A percentile compares a stretch with the other conserved stretches of the same genome.
Conservation (phyloP, 2,888 invertebrate genomes). For the Ferdinandea cuprea region DNA sequence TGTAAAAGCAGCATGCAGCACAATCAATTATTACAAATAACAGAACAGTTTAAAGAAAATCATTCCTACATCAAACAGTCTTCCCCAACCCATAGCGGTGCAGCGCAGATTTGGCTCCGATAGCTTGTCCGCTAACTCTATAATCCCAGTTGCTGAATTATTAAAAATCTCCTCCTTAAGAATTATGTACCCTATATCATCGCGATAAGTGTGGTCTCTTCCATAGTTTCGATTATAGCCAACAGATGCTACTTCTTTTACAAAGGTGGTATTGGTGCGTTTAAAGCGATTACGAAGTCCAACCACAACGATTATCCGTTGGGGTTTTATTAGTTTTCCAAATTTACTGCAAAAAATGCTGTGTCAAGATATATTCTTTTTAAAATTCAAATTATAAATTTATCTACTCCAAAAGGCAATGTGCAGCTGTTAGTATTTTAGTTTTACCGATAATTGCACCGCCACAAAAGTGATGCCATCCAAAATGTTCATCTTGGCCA, state of each 20-base stretch:
- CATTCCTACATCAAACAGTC: conserved; percentile 33
- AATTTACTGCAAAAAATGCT: background rate
- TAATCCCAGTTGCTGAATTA: background rate
- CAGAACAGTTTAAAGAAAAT: background rate
- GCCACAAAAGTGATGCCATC: conserved; percentile 47
- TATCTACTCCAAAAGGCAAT: conserved; percentile 38
- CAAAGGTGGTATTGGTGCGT: background rate
- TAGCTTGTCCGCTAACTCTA: background rate
- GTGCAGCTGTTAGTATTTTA: conserved; percentile 56
- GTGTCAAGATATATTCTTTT: too few relatives aligned
- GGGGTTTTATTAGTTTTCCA: background rate
- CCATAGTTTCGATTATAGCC: background rate
- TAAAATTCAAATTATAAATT: too few relatives aligned
- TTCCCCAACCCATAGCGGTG: conserved; percentile 50
- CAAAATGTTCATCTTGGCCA: conserved; percentile 1
- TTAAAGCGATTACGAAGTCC: conserved; percentile 32
- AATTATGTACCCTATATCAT: conserved; percentile 31
- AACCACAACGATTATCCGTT: conserved; percentile 19
- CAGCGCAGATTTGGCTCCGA: background rate
- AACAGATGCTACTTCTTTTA: conserved; percentile 9
- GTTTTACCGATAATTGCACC: conserved; percentile 37
- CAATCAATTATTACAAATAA: too few relatives aligned
- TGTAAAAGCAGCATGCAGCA: conserved; percentile 6
- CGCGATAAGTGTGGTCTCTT: background rate
- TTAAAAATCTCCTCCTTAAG: conserved; percentile 32